Conservation (phyloP, 1,140 invertebrate genomes). For the Spodoptera litura region DNA sequence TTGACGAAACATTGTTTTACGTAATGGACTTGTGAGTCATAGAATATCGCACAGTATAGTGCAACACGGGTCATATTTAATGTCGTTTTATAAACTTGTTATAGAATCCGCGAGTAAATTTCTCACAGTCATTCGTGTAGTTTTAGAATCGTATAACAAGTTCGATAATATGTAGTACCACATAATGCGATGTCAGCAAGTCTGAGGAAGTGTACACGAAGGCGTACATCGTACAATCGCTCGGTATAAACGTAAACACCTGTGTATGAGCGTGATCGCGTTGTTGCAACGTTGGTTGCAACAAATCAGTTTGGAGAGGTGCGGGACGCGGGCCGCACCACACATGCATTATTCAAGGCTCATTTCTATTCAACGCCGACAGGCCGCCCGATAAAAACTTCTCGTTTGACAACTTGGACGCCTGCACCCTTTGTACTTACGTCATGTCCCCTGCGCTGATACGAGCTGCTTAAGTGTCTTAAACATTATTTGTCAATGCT, state of each 20-base stretch:
- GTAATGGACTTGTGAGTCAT: constrained; percentile 29
- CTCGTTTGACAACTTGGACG: constrained; percentile 83
- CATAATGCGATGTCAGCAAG: constrained; percentile 36
- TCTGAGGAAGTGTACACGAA: neutral
- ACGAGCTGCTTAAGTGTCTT: constrained; percentile 57
- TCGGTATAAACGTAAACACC: constrained; percentile 48
- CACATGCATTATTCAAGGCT: constrained; percentile 83
- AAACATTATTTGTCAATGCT: constrained; percentile 52
- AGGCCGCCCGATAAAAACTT: constrained; percentile 83
- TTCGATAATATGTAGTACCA: neutral
- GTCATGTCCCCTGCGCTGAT: constrained; percentile 69
- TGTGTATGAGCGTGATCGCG: constrained; percentile 56
- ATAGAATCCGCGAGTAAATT: constrained; percentile 21
- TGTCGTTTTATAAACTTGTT: constrained; percentile 32
- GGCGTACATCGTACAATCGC: constrained; percentile 14
- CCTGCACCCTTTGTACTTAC: constrained; percentile 82
- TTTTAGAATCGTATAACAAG: constrained; percentile 23
- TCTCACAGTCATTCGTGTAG: constrained; percentile 14
- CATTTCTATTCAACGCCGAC: constrained; percentile 83
- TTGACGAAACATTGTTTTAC: constrained; percentile 37
- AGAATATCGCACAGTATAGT: constrained; percentile 14
- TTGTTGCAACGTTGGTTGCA: constrained; percentile 61
- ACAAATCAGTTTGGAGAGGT: constrained; percentile 72
- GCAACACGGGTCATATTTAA: constrained; percentile 30
- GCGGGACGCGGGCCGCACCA: constrained; percentile 57